These are phyloP conservation scores for Tragopan temminckii DNA, from an alignment of 2,797 vertebrate species.

Conservation along the genomic window DNA sequence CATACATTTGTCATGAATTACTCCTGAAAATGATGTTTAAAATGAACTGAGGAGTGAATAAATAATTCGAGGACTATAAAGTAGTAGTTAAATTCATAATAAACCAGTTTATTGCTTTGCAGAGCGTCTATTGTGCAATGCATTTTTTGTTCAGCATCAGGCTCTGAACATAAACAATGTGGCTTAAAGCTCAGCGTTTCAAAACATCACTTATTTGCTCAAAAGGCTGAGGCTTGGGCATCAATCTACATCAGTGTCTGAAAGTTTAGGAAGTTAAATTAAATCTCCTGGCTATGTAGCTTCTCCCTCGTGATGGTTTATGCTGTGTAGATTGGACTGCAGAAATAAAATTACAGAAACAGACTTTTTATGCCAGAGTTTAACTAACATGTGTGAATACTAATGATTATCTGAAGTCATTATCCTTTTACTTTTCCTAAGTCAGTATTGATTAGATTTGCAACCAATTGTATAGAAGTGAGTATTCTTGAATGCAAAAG, in stretches of 20 bases:
- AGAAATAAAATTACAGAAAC: not conserved
- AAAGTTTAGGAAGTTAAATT: not conserved
- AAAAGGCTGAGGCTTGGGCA: not conserved
- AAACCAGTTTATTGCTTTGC: not conserved
- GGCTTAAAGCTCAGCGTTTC: not conserved
- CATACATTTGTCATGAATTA: not conserved
- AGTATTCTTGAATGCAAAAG: not conserved
- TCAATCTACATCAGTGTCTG: not conserved
- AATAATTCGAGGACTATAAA: not conserved
- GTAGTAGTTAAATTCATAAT: not conserved
- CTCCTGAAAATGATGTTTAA: not conserved
- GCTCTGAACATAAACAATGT: not conserved
- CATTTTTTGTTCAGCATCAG: not conserved
- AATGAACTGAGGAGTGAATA: not conserved
- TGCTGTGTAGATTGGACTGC: not conserved
- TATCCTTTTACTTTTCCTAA: not conserved
- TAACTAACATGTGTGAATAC: conserved; percentile 29
- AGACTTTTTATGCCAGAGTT: not conserved
- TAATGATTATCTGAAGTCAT: not conserved
- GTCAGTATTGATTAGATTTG: not conserved
- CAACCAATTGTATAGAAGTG: not conserved
- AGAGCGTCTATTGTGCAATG: not conserved
- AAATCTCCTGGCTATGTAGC: not conserved
- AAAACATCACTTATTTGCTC: not conserved
- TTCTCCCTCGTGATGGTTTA: not conserved